These are phyloP conservation scores for Sebastes diploproa DNA, from an alignment of 2,797 vertebrate genomes.

Conservation along the genomic window DNA sequence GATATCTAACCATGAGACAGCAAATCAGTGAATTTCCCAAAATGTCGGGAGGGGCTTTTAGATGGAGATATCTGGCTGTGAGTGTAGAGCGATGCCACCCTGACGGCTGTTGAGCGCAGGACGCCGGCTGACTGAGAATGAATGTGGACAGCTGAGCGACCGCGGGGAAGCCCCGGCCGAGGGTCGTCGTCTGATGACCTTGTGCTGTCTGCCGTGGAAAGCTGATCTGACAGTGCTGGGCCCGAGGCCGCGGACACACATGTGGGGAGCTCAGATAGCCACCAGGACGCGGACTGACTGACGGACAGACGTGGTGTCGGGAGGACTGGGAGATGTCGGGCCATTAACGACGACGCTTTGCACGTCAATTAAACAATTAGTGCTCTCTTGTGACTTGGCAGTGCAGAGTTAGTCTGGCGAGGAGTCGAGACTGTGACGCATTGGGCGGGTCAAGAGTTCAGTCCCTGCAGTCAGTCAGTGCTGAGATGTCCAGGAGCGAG, in stretches of 20 bases:
- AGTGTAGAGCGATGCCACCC: conserved; percentile 2
- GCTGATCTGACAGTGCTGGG: conserved; percentile 68
- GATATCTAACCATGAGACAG: not conserved
- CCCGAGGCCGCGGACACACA: conserved; percentile 44
- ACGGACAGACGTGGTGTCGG: conserved; percentile 19
- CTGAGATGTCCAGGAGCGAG: not conserved
- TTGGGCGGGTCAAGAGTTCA: not conserved
- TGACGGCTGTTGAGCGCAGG: conserved; percentile 28
- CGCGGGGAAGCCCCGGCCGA: conserved; percentile 36
- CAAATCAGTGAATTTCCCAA: not conserved
- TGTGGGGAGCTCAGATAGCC: conserved; percentile 35
- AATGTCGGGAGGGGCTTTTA: conserved; percentile 9
- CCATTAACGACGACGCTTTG: conserved; percentile 1
- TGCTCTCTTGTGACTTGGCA: not conserved
- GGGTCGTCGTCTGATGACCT: conserved; percentile 68
- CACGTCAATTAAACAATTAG: conserved; percentile 53
- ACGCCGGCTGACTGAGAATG: conserved; percentile 57
- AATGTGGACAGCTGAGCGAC: conserved; percentile 66
- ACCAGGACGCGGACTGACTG: conserved; percentile 27
- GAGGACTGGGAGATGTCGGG: conserved; percentile 4
- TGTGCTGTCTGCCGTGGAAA: conserved; percentile 68
- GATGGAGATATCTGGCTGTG: not conserved
- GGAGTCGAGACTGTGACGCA: not conserved
- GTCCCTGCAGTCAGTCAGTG: not conserved
- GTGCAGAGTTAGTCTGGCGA: not conserved